phyloP scores from a whole-genome alignment of 2,113 vertebrate species.

The Malurus cyaneus region DNA sequence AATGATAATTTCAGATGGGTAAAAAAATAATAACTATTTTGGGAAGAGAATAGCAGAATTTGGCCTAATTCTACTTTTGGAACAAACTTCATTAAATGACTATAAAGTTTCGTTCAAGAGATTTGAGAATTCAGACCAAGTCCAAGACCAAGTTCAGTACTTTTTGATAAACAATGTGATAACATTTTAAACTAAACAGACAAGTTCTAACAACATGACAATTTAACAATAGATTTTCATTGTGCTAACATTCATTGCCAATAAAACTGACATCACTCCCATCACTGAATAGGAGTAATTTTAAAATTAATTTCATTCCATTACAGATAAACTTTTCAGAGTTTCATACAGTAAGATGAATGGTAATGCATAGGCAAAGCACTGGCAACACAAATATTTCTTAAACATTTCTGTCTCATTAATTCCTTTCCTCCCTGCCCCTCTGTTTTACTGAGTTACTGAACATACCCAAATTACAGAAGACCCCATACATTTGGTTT shows the following conservation, averaged over 20 bases:
- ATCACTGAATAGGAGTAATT: not conserved
- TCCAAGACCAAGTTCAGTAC: not conserved
- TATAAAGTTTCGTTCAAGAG: not conserved
- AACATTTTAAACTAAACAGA: not conserved
- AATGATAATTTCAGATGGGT: not conserved
- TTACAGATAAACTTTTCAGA: not conserved
- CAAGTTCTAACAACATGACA: not conserved
- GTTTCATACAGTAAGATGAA: not conserved
- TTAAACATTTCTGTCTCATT: not conserved
- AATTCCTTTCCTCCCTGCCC: not conserved
- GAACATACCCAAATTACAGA: not conserved
- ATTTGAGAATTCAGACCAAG: not conserved
- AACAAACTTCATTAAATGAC: not conserved
- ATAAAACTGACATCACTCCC: not conserved
- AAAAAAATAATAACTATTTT: not conserved
- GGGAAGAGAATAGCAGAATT: not conserved
- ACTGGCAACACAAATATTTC: not conserved
- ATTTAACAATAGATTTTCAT: not conserved
- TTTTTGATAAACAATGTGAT: not conserved
- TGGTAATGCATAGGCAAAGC: not conserved
- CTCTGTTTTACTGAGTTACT: not conserved
- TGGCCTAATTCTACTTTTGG: not conserved
- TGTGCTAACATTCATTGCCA: not conserved
- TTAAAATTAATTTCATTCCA: not conserved
- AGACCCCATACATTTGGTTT: not conserved